Base-by-base conservation (phyloP, 2,797 vertebrate species). In the Diplodus sargus region DNA sequence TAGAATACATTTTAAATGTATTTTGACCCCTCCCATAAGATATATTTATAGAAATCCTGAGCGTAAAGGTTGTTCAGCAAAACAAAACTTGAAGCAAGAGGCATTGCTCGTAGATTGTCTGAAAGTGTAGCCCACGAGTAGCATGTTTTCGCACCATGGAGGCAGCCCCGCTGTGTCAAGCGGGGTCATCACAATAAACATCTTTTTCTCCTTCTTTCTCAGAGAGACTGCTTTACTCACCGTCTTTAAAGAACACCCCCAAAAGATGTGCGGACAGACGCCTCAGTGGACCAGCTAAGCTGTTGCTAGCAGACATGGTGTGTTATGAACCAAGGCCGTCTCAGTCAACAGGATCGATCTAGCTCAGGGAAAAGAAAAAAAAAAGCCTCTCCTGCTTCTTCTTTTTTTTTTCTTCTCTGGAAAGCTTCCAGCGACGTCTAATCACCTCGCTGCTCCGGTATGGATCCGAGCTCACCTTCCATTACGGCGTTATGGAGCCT, bases 231-330 rank as follows among this genome's bases (percentile, higher is more conserved):
- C 90, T 94, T 91, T 86, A 91, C 85, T 85, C 86, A 74, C 30
- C 83, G 86, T 86, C 92, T 93, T 94, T 92, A 89, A 92, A 91
- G 86, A 85, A 89, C 61, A 12, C 76, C 84, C 86, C 90, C 73
- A 91, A 92, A 94, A 93, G 87, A 95, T 76, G 87, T 95, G 88
- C 11, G 64, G 94, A 96, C 83, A 90, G 89, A 87, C 79, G 75
- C 87, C 79, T 92, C 94, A 92, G 87, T 92, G 91, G 92, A 91
- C 70, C 92, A 90, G 90, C 89, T 94, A 95, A 96, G 95, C 91
- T 93, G 88, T 92, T 91, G 91, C 93, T 93, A 94, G 92, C 87
- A 94, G 94, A 91, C 87, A 91, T 85, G 89, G 70, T 88, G 84
- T 92, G 87, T 93, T 93, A 90, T 89, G 86, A 93, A 86, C 89